These are phyloP conservation scores for Strigamia crassipes DNA, from an alignment of 2,888 invertebrate species.

Conservation along the genomic window DNA sequence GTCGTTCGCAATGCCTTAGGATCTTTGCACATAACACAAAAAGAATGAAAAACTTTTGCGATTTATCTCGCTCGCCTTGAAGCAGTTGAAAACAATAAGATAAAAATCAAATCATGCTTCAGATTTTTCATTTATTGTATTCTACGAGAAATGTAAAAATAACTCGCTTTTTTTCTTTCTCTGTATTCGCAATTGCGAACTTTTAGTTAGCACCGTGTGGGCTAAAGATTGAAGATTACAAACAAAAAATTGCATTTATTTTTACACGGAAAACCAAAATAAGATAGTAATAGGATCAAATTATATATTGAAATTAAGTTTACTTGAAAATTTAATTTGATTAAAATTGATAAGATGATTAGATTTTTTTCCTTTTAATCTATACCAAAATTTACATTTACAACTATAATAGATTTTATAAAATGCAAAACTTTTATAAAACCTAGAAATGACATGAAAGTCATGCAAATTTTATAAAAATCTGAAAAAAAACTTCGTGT, in stretches of 20 bases:
- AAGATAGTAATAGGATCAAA: neutral
- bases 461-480: too few relatives aligned
- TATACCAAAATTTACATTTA: too few relatives aligned
- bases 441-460: too few relatives aligned
- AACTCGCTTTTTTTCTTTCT: neutral
- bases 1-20: slow-evolving; percentile 24
- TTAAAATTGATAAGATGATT: too few relatives aligned
- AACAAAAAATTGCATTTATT: neutral
- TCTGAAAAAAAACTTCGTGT: too few relatives aligned
- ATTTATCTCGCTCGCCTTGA: slow-evolving; percentile 35
- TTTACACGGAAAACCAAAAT: neutral
- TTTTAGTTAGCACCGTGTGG: neutral
- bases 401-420: too few relatives aligned
- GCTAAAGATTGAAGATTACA: neutral
- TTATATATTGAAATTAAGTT: too few relatives aligned
- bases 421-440: too few relatives aligned
- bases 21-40: slow-evolving; percentile 24
- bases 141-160: slow-evolving; percentile 8
- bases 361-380: too few relatives aligned
- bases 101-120: slow-evolving; percentile 34
- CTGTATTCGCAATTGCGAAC: neutral
- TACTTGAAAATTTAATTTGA: too few relatives aligned
- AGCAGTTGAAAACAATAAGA: slow-evolving; percentile 40
- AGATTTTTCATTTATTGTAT: slow-evolving; percentile 23
- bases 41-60: slow-evolving; percentile 40